Evolutionary conservation across 1,140 invertebrate species (phyloP).

Genomic region (Listronotus bonariensis): DNA sequence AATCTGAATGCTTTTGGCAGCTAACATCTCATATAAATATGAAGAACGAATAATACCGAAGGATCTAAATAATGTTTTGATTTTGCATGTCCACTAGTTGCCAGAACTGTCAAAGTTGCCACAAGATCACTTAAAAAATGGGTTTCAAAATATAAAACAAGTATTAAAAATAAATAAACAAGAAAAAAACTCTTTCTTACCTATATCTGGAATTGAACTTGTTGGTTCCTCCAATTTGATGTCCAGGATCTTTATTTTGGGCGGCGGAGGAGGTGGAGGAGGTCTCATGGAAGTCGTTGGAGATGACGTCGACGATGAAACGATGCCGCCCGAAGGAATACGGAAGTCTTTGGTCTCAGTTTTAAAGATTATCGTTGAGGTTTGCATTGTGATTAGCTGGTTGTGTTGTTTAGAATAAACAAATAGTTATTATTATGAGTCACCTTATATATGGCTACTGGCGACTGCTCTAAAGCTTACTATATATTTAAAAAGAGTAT

Average conservation of each 20-base stretch:
- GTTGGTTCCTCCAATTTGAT: slow-evolving; percentile 70
- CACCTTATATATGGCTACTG: slow-evolving; percentile 15
- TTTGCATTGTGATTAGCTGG: slow-evolving; percentile 48
- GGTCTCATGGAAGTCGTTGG: slow-evolving; percentile 57
- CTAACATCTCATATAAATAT: too few species aligned
- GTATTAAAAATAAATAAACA: not conserved
- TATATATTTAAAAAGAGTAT: not conserved
- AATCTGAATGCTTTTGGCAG: too few species aligned
- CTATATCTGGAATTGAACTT: slow-evolving; percentile 82
- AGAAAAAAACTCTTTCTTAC: slow-evolving; percentile 60
- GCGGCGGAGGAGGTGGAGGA: slow-evolving; percentile 62
- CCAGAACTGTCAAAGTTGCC: too few species aligned
- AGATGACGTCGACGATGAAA: slow-evolving; percentile 49
- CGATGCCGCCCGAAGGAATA: slow-evolving; percentile 46
- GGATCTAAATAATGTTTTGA: too few species aligned
- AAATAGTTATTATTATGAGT: slow-evolving; percentile 6
- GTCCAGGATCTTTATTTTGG: slow-evolving; percentile 53
- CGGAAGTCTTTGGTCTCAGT: slow-evolving; percentile 50
- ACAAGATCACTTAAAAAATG: too few species aligned
- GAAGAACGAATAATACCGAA: too few species aligned
- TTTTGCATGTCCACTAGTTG: too few species aligned
- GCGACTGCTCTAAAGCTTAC: slow-evolving; percentile 10
- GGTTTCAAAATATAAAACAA: too few species aligned
- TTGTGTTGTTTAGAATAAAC: slow-evolving; percentile 10
- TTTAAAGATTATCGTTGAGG: slow-evolving; percentile 52